Evolutionary conservation across 2,797 vertebrate genomes (phyloP).

Genomic region (Sebastes steindachneri): DNA sequence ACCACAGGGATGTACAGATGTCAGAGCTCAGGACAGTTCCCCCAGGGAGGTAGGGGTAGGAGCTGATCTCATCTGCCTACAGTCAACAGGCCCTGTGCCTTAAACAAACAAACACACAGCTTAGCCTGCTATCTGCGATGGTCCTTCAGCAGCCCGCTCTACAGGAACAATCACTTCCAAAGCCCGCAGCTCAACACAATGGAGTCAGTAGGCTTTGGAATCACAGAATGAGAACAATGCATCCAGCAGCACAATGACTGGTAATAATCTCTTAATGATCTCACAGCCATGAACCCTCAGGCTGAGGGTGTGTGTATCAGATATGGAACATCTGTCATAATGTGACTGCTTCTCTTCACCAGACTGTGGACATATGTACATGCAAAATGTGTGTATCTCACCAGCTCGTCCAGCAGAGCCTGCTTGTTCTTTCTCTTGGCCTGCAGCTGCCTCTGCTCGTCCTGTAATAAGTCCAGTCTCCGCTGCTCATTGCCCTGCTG

Average conservation of each 20-base stretch:
- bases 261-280: slow-evolving; percentile 81
- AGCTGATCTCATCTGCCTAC: slow-evolving; percentile 78
- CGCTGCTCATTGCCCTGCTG: slow-evolving; percentile 90
- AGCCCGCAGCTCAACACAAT: slow-evolving; percentile 78
- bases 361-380: slow-evolving; percentile 7
- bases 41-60: slow-evolving; percentile 25
- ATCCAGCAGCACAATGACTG: slow-evolving; percentile 66
- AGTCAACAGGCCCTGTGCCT: slow-evolving; percentile 78
- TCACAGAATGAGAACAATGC: slow-evolving; percentile 79
- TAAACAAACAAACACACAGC: slow-evolving; percentile 82
- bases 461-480: slow-evolving; percentile 89
- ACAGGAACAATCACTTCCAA: slow-evolving; percentile 80
- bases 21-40: slow-evolving; percentile 60
- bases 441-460: slow-evolving; percentile 93
- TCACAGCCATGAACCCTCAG: slow-evolving; percentile 57
- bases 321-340: slow-evolving; percentile 35
- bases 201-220: slow-evolving; percentile 76
- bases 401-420: slow-evolving; percentile 95
- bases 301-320: slow-evolving; percentile 39
- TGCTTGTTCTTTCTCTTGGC: slow-evolving; percentile 96
- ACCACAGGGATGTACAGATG: slow-evolving; percentile 59
- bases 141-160: slow-evolving; percentile 68
- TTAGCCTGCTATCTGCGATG: slow-evolving; percentile 77
- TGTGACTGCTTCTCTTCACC: background rate
- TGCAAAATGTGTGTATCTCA: slow-evolving; percentile 68